Conservation (phyloP, 1,140 invertebrate species). For the Drosophila subobscura region DNA sequence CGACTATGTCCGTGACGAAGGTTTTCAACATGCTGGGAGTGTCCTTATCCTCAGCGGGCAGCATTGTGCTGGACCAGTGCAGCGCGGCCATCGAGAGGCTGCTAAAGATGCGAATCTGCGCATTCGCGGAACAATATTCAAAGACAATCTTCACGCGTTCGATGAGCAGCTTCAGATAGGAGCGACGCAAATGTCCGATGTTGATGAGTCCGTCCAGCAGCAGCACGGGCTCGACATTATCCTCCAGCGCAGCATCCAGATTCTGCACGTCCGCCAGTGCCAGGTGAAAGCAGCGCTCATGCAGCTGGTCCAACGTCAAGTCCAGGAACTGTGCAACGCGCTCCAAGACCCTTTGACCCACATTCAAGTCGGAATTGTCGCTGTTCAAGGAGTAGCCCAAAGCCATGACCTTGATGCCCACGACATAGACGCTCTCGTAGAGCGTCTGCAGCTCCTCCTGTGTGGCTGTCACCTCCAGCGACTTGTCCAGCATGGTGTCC, state of each 20-base stretch:
- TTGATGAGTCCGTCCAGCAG: constrained; percentile 73
- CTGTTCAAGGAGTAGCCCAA: constrained; percentile 34
- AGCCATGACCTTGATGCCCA: constrained; percentile 62
- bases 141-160: constrained; percentile 68
- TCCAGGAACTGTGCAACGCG: constrained; percentile 38
- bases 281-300: constrained; percentile 58
- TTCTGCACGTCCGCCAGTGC: constrained; percentile 65
- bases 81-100: constrained; percentile 69
- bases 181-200: constrained; percentile 54
- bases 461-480: constrained; percentile 22
- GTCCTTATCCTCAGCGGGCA: constrained; percentile 37
- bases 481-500: constrained; percentile 62
- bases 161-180: constrained; percentile 59
- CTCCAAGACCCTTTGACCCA: constrained; percentile 35
- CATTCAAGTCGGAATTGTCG: constrained; percentile 1
- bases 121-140: constrained; percentile 60
- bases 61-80: constrained; percentile 63
- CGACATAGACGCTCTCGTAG: constrained; percentile 52
- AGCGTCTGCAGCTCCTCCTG: constrained; percentile 47
- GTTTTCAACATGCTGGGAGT: constrained; percentile 41
- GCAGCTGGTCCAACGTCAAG: constrained; percentile 32
- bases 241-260: constrained; percentile 69
- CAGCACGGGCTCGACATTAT: constrained; percentile 68
- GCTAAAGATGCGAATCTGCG: constrained; percentile 75
- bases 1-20: constrained; percentile 86